phyloP scores from a whole-genome alignment of 2,797 vertebrate species.

The Eurystomus glaucurus region DNA sequence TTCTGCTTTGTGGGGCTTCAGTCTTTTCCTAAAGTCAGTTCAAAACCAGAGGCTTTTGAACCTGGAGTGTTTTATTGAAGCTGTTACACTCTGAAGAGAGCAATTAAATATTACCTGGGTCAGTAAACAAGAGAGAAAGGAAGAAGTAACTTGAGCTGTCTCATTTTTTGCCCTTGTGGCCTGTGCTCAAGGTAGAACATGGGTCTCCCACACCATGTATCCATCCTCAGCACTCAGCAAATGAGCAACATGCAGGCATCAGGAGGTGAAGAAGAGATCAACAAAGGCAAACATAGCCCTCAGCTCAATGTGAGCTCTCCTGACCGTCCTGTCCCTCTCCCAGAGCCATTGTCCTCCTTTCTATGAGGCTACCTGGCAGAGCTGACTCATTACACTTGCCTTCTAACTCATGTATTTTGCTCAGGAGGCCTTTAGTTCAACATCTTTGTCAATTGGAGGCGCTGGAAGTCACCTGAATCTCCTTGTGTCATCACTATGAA shows the following conservation, averaged over 20 bases:
- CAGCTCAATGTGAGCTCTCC: accelerated
- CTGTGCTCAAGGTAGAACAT: not conserved
- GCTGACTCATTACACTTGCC: not conserved
- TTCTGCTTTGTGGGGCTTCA: not conserved
- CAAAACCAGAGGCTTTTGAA: not conserved
- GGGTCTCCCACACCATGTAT: not conserved
- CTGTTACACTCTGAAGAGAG: not conserved
- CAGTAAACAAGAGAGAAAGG: not conserved
- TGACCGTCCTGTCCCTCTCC: accelerated
- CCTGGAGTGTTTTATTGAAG: not conserved
- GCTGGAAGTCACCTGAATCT: not conserved
- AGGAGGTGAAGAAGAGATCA: not conserved
- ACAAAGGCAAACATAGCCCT: not conserved
- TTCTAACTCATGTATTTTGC: not conserved
- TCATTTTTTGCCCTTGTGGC: not conserved
- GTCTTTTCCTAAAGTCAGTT: not conserved
- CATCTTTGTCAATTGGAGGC: not conserved
- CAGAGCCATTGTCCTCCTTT: not conserved
- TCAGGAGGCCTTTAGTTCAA: not conserved
- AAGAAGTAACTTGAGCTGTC: not conserved
- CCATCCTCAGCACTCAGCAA: not conserved
- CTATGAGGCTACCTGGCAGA: not conserved
- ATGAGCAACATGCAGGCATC: not conserved
- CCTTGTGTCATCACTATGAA: not conserved
- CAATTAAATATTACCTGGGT: not conserved